Conservation (phyloP, 2,113 vertebrate genomes). For the Neopipo cinnamomea region DNA sequence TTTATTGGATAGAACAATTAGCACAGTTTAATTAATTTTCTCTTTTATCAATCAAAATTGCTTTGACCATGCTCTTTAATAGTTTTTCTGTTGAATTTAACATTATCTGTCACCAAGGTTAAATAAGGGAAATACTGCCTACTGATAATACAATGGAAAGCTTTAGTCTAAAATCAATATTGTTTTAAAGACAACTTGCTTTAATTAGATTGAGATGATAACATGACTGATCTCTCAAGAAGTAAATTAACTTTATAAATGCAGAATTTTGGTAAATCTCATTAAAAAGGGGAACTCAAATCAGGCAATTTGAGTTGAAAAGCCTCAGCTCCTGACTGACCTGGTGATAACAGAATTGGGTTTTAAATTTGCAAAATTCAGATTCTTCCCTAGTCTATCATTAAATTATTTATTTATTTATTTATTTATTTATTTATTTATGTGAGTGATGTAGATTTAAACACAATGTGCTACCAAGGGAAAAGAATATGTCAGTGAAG, state of each 20-base stretch:
- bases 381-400: not conserved
- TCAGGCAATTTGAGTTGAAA: not conserved
- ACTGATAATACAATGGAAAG: slow-evolving; percentile 58
- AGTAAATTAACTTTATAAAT: slow-evolving; percentile 38
- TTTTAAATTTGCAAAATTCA: not conserved
- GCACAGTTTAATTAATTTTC: not conserved
- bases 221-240: slow-evolving; percentile 34
- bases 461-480: not conserved
- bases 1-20: slow-evolving; percentile 28
- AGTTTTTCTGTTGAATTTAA: slow-evolving; percentile 3
- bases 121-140: slow-evolving; percentile 38
- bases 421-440: not conserved
- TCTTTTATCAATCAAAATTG: not conserved
- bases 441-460: not conserved
- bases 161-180: slow-evolving; percentile 75
- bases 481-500: not conserved
- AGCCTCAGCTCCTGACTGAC: not conserved
- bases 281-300: not conserved
- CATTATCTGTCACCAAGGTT: slow-evolving; percentile 41
- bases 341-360: not conserved
- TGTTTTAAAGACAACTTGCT: slow-evolving; percentile 72
- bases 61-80: not conserved
- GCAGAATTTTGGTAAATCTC: slow-evolving; percentile 26
- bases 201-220: slow-evolving; percentile 67
- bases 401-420: no score